These are phyloP conservation scores for Altica lythri DNA, from an alignment of 2,888 invertebrate genomes.

Conservation along the genomic window DNA sequence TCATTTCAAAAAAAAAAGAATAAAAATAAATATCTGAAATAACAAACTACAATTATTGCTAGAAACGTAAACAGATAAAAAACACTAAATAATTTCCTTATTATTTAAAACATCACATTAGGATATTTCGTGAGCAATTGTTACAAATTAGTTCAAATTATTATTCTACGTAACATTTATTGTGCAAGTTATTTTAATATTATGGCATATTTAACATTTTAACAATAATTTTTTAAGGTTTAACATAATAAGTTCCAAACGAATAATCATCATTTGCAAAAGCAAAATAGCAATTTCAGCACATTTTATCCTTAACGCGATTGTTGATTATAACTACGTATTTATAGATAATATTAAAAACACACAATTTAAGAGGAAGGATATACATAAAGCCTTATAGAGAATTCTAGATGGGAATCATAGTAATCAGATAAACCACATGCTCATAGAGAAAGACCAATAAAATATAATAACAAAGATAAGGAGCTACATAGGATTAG, in stretches of 20 bases:
- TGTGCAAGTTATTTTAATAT: constrained; percentile 13
- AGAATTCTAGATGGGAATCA: too few relatives aligned
- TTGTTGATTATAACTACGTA: too few relatives aligned
- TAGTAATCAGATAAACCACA: too few relatives aligned
- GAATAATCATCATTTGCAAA: not conserved
- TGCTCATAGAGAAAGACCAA: too few relatives aligned
- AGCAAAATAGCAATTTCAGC: not conserved
- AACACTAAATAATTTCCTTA: constrained; percentile 7
- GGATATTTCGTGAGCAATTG: constrained; percentile 9
- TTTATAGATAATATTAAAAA: too few relatives aligned
- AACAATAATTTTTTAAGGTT: not conserved
- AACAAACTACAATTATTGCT: constrained; percentile 18
- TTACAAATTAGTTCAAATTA: constrained; percentile 16
- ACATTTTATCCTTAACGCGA: too few relatives aligned
- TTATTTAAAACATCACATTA: constrained; percentile 19
- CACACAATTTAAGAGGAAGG: too few relatives aligned
- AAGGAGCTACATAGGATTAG: too few relatives aligned
- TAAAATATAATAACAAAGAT: too few relatives aligned
- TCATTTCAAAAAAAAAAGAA: constrained; percentile 15
- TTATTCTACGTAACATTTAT: constrained; percentile 7
- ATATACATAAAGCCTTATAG: too few relatives aligned
- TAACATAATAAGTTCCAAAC: not conserved
- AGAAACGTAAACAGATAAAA: not conserved
- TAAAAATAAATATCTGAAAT: constrained; percentile 11
- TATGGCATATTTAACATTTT: not conserved